Conservation (phyloP, 1,140 invertebrate species). For the Amyelois transitella region DNA sequence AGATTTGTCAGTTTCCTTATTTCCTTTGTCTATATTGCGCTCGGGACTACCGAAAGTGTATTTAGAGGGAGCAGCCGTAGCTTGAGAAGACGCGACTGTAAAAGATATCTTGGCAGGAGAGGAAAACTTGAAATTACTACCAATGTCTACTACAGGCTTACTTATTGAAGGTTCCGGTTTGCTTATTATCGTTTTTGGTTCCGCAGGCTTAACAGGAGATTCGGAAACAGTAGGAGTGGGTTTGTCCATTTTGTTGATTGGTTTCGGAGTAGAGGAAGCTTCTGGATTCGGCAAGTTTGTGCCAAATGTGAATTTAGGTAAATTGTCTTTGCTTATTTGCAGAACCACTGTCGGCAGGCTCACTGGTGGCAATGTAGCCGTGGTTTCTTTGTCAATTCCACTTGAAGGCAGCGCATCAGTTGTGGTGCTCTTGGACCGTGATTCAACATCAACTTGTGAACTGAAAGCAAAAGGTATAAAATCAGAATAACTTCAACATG, state of each 20-base stretch:
- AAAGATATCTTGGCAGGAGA: constrained; percentile 31
- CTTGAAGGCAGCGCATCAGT: neutral
- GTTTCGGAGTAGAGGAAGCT: constrained; percentile 13
- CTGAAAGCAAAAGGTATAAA: too few relatives aligned
- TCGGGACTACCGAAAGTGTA: constrained; percentile 39
- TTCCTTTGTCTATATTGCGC: constrained; percentile 16
- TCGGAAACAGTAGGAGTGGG: neutral
- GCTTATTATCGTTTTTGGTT: neutral
- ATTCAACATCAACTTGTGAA: neutral
- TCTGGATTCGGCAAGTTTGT: constrained; percentile 9
- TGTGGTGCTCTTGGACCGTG: neutral
- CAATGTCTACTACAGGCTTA: constrained; percentile 9
- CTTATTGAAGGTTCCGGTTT: constrained; percentile 13
- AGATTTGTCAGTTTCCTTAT: constrained; percentile 14
- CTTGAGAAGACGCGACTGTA: constrained; percentile 9
- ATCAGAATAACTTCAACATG: too few relatives aligned
- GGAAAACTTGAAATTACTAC: constrained; percentile 33
- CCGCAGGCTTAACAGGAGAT: neutral
- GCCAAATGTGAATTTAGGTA: constrained; percentile 45
- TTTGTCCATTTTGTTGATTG: neutral
- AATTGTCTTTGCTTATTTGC: constrained; percentile 75
- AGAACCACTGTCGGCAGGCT: constrained; percentile 77
- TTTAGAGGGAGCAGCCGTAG: constrained; percentile 12
- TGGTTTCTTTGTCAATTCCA: neutral
- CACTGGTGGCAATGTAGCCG: constrained; percentile 50